These are phyloP conservation scores for Rhinichthys osculus DNA, from an alignment of 2,797 vertebrate genomes.

Conservation along the genomic window DNA sequence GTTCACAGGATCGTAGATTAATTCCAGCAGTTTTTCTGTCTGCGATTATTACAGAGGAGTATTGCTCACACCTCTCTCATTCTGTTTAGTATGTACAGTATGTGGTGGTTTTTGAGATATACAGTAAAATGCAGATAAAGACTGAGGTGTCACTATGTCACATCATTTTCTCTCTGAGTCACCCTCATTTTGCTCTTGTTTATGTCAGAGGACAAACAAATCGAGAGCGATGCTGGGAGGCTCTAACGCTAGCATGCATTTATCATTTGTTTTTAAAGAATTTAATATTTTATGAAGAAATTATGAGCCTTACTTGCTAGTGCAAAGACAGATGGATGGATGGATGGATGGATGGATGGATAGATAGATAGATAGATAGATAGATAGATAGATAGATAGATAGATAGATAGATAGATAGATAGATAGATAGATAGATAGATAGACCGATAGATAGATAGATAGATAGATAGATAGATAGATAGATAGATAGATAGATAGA, in stretches of 20 bases:
- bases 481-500: rapidly evolving
- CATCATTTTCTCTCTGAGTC: background rate
- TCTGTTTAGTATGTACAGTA: background rate
- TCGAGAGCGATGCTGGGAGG: background rate
- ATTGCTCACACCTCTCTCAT: background rate
- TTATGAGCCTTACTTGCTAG: background rate
- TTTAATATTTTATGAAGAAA: constrained; percentile 2
- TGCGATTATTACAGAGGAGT: background rate
- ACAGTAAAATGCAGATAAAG: constrained; percentile 25
- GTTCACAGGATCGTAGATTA: background rate
- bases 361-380: background rate
- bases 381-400: background rate
- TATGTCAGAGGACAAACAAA: constrained; percentile 5
- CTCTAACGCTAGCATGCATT: background rate
- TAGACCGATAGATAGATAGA: rapidly evolving
- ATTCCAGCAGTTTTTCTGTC: background rate
- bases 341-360: rapidly evolving
- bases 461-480: too few species aligned
- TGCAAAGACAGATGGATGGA: background rate
- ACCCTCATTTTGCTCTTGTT: constrained; percentile 11
- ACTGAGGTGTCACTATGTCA: background rate
- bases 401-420: too few species aligned
- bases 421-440: too few species aligned
- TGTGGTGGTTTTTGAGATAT: background rate
- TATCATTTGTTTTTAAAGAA: background rate